Base-by-base conservation (phyloP, 2,888 invertebrate genomes). In the Dusona sp. region DNA sequence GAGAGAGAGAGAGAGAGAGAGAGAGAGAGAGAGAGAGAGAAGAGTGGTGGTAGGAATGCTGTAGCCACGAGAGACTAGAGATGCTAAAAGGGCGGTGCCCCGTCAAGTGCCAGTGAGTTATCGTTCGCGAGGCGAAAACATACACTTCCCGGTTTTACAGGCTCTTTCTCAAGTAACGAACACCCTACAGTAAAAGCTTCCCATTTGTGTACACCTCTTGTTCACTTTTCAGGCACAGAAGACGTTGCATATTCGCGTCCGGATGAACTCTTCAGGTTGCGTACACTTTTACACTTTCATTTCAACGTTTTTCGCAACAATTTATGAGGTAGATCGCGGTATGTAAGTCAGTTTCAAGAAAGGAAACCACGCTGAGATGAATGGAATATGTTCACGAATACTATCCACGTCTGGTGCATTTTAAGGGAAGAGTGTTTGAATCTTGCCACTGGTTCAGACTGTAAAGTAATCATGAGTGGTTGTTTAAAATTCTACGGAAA, bases 51-150 rank as follows among this genome's bases (percentile, higher is more conserved):
- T 22, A 68, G 79, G 33, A 74, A 74, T 74, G 80, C 80, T 70
- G 54, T 82, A 68, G 75, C 61, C 79, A 33, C 77, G 68, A 80
- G 74, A 86, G 72, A 79, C 84, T 74, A 72, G 81, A 75, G 77
- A 79, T 72, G 51, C 80, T 48, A 78, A 83, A 80, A 87, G 84
- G 86, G 88, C 87, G 81, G 84, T 84, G 38, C 61, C 57, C 57
- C 79, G 61, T 77, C 74, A 88, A 88, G 83, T 84, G 87, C 82
- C 89, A 87, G 87, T 89, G 89, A 90, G 87, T 90, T 90, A 90
- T 90, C 87, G 85, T 83, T 88, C 80, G 82, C 78, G 42, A 51
- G 8, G 45, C 70, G 45, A 45, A 70, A 70, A 70, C 45, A 70
- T 45, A 19, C 45, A 29, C 70, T 70, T 25, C 29, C 29, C 25